Evolutionary conservation across 2,113 vertebrate genomes (phyloP).

Genomic region (Proterorhinus semilunaris): DNA sequence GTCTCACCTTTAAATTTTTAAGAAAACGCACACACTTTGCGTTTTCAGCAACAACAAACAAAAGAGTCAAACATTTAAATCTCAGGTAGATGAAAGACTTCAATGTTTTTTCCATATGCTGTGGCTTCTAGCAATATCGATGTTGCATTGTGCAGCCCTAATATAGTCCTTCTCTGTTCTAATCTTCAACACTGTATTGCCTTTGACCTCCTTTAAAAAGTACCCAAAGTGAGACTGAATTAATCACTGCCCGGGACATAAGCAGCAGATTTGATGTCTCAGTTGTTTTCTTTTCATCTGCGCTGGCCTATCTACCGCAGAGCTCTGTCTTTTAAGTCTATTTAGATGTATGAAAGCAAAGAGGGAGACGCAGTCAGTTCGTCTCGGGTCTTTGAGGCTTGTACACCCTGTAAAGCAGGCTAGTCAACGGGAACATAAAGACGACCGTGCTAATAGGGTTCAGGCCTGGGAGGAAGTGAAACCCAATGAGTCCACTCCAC

Average conservation of each 20-base stretch:
- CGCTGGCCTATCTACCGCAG: not conserved
- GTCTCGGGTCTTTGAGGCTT: slow-evolving; percentile 1
- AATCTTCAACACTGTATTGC: no score
- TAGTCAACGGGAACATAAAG: slow-evolving; percentile 22
- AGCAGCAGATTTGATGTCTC: not conserved
- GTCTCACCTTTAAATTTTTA: no score
- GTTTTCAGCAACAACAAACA: no score
- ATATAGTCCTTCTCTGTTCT: no score
- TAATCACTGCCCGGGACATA: not conserved
- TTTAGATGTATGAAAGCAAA: slow-evolving; percentile 17
- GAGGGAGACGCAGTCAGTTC: not conserved
- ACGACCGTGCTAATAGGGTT: slow-evolving; percentile 39
- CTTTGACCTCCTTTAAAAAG: no score
- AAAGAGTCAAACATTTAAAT: no score
- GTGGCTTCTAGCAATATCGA: no score
- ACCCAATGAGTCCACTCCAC: slow-evolving; percentile 55
- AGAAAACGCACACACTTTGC: no score
- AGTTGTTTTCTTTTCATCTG: not conserved
- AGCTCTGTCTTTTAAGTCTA: not conserved
- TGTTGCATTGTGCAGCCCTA: no score
- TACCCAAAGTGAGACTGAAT: no score
- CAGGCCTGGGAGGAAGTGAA: slow-evolving; percentile 34
- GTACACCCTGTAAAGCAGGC: slow-evolving; percentile 19
- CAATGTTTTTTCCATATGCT: no score
- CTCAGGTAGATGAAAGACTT: no score